Evolutionary conservation across 2,113 vertebrate genomes (phyloP), one percentile per base, ranked within the genome.

Genomic region (Leuciscus idus): DNA sequence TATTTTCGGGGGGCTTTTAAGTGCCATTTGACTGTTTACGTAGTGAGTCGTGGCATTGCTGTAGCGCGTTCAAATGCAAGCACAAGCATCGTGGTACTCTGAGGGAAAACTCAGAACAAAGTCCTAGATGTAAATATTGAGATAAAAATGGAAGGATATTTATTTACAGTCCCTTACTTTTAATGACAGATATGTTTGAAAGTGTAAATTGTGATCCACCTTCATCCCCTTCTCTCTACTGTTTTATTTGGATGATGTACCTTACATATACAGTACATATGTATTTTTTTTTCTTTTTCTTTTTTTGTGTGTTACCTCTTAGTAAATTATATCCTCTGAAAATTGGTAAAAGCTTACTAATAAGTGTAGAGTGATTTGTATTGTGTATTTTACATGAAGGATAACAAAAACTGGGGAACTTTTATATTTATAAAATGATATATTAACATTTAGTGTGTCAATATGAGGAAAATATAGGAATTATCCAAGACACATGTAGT

Each of bases 401-500:
- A 93, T 88, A 9, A 93, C 90, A 94, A 94, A 43, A 91, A 91
- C 93, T 90, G 89, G 94, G 94, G 94, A 92, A 93, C 93, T 96
- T 95, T 95, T 96, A 95, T 96, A 96, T 95, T 95, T 95, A 94
- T 94, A 95, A 94, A 94, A 91, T 92, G 89, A 90, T 91, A 92
- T 91, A 91, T 94, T 92, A 93, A 94, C 92, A 93, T 93, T 95
- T 95, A 94, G 95, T 95, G 94, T 95, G 95, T 96, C 93, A 90
- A 95, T 93, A 91, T 93, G 93, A 94, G 93, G 92, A 92, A 88
- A 88, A 89, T 93, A 94, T 94, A 94, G 93, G 91, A 94, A 94
- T 89, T 94, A 95, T 95, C 93, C 92, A 93, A 92, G 95, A 95
- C 94, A 95, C 95, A 95, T 95, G 94, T 96, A 96, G 95, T 96